These are phyloP conservation scores for Enteromius thamalakanensis DNA, from an alignment of 2,797 vertebrate genomes.

Conservation along the genomic window DNA sequence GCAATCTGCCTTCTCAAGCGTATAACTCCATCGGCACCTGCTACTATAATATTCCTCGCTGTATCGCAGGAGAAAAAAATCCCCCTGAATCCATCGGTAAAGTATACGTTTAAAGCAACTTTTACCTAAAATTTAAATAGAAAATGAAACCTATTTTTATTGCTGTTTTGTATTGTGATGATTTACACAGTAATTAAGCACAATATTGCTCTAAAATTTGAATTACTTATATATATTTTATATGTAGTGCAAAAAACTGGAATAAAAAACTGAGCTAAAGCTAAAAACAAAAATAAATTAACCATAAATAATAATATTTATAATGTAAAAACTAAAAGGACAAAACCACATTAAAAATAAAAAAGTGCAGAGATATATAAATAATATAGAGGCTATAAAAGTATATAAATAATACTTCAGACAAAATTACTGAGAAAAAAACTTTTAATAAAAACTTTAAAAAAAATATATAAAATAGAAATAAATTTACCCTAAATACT, in stretches of 20 bases:
- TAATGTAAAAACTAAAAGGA: neutral
- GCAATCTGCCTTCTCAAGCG: neutral
- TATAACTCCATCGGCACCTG: slow-evolving; percentile 41
- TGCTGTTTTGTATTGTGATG: neutral
- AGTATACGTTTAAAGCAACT: neutral
- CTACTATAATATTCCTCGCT: slow-evolving; percentile 42
- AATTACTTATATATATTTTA: neutral
- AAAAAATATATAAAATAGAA: neutral
- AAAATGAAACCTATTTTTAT: neutral
- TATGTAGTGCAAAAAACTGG: neutral
- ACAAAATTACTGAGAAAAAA: neutral
- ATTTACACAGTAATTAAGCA: neutral
- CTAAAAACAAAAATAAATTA: neutral
- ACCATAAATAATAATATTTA: neutral
- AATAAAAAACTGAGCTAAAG: neutral
- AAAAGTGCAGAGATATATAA: no score
- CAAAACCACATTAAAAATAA: neutral
- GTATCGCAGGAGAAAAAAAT: neutral
- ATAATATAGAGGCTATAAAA: no score
- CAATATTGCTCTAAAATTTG: neutral
- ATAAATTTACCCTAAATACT: neutral
- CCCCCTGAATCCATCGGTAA: slow-evolving; percentile 43
- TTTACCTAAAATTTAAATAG: neutral
- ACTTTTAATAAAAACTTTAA: no score
- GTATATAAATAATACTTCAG: no score